These are phyloP conservation scores for Gavia stellata DNA, from an alignment of 2,113 vertebrate genomes.

Conservation along the genomic window DNA sequence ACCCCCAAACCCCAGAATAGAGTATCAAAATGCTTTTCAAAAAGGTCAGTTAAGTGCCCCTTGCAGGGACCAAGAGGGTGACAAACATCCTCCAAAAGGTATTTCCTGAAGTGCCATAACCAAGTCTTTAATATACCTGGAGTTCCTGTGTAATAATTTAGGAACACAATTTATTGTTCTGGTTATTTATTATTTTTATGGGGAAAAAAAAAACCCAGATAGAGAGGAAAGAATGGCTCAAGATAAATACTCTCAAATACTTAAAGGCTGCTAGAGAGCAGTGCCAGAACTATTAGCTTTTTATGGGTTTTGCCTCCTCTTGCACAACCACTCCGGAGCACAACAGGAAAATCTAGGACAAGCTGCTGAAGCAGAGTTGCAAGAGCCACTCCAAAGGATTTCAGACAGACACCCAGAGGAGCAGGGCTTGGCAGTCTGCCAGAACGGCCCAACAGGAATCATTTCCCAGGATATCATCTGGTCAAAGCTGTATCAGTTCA, in stretches of 20 bases:
- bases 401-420: neutral
- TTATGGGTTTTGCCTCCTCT: neutral
- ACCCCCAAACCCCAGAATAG: fast-evolving
- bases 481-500: neutral
- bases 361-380: neutral
- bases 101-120: neutral
- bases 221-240: neutral
- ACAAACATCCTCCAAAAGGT: neutral
- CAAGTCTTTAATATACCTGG: neutral
- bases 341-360: neutral
- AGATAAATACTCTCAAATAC: neutral
- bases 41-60: neutral
- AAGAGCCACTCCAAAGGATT: neutral
- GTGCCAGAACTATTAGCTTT: neutral
- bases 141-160: neutral
- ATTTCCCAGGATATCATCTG: neutral
- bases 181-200: neutral
- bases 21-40: neutral
- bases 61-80: neutral
- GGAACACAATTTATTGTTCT: neutral
- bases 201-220: fast-evolving
- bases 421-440: neutral
- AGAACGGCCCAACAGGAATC: fast-evolving
- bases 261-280: neutral
- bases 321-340: neutral